phyloP scores from a whole-genome alignment of 1,140 invertebrate species.

The Sycophila sp. region DNA sequence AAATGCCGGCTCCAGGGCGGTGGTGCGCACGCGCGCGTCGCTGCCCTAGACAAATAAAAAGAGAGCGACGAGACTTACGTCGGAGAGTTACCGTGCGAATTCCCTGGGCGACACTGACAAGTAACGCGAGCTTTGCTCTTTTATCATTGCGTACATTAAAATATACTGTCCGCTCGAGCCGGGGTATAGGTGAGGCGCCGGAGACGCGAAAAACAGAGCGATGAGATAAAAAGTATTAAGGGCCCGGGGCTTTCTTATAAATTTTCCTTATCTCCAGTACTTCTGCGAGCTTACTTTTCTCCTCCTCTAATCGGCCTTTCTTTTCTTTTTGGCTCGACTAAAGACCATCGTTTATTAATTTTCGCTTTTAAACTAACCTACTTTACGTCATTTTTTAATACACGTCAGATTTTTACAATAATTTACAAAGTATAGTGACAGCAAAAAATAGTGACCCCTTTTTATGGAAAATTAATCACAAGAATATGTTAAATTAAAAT shows the following conservation, averaged over 20 bases:
- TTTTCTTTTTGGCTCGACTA: slow-evolving; percentile 14
- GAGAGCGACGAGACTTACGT: neutral
- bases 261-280: slow-evolving; percentile 27
- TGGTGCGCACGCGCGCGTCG: neutral
- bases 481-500: too few relatives aligned
- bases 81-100: slow-evolving; percentile 35
- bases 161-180: slow-evolving; percentile 34
- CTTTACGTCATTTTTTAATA: too few relatives aligned
- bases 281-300: neutral
- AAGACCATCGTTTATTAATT: too few relatives aligned
- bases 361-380: too few relatives aligned
- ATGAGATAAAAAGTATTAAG: slow-evolving; percentile 30
- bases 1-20: neutral
- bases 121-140: slow-evolving; percentile 39
- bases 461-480: too few relatives aligned
- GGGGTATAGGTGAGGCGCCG: neutral
- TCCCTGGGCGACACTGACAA: slow-evolving; percentile 38
- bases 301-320: neutral
- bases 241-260: slow-evolving; percentile 28
- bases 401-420: too few relatives aligned
- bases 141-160: slow-evolving; percentile 41
- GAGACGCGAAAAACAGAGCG: neutral
- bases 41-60: slow-evolving; percentile 11
- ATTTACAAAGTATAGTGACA: too few relatives aligned
- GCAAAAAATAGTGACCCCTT: too few relatives aligned